Base-by-base conservation (phyloP, 2,888 invertebrate species). In the Ariolimax columbianus region DNA sequence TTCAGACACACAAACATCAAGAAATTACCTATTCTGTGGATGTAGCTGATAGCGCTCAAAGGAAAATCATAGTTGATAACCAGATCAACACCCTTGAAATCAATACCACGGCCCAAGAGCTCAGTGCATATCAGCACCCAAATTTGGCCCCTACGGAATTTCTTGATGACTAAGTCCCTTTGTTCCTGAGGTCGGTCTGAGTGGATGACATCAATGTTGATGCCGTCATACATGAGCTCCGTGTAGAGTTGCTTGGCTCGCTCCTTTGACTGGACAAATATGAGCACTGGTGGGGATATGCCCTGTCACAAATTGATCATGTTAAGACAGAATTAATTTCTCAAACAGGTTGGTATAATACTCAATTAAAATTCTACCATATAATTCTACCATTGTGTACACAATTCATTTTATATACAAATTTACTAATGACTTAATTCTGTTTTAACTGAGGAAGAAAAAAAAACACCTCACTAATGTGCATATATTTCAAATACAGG, bases 21-120 rank as follows among this genome's bases (percentile, higher is more conserved):
- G 3, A 30, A 97, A 86, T 98, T 95, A 40, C 98, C 97, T 87
- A 94, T 92, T 86, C 93, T 90, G 87, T 94, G 94, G 26, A 94
- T 93, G 88, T 94, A 94, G 81, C 91, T 91, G 84, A 94, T 90
- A 68, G 94, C 92, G 87, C 91, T 93, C 87, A 91, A 92, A 33
- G 99, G 99, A 94, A 99, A 98, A 95, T 99, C 99, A 93, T 98
- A 99, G 95, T 99, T 99, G 89, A 99, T 95, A 51, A 99, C 98
- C 47, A 99, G 95, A 95, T 98, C 98, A 77, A 99, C 98, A 0
- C 98, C 98, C 91, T 97, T 97, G 94, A 99, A 98, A 95, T 99
- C 99, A 88, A 99, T 97, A 88, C 99, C 99, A 89, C 99, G 96
- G 0, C 98, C 97, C 97, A 99, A 97, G 89, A 99, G 95, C 94